Conservation (phyloP, 2,888 invertebrate species). For the Brachypterus glaber region DNA sequence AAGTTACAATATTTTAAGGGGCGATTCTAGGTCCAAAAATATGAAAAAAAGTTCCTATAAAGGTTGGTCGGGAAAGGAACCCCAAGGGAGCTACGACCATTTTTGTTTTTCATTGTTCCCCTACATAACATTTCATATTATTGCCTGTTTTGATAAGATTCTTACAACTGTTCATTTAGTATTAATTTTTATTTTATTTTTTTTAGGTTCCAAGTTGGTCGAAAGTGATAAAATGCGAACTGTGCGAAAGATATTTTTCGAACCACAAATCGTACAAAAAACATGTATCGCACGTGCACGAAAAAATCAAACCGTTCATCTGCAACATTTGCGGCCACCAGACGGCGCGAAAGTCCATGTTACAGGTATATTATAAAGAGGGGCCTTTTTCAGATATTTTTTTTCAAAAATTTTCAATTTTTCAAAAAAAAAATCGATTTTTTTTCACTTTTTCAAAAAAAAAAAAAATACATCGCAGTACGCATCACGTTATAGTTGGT, state of each 20-base stretch:
- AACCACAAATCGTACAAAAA: slow-evolving; percentile 58
- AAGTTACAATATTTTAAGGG: no score
- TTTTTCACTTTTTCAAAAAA: no score
- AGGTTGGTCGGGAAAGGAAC: no score
- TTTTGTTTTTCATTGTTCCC: no score
- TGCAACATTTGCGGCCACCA: slow-evolving; percentile 67
- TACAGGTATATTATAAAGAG: slow-evolving; percentile 41
- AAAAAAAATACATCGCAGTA: no score
- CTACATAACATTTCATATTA: no score
- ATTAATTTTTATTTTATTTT: slow-evolving; percentile 9
- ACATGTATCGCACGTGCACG: slow-evolving; percentile 63
- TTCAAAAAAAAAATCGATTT: no score
- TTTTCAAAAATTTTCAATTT: slow-evolving; percentile 7
- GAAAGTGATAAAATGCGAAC: slow-evolving; percentile 54
- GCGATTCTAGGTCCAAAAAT: no score
- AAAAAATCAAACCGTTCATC: slow-evolving; percentile 61
- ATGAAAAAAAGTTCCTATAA: no score
- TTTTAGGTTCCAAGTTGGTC: slow-evolving; percentile 41
- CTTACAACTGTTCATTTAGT: no score
- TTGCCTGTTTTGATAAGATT: no score
- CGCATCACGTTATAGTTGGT: not conserved
- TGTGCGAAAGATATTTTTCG: slow-evolving; percentile 58
- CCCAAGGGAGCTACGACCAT: no score
- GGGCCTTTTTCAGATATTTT: slow-evolving; percentile 15
- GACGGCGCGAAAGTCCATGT: slow-evolving; percentile 60